phyloP scores from a whole-genome alignment of 2,113 vertebrate genomes.

The Illadopsis cleaveri region DNA sequence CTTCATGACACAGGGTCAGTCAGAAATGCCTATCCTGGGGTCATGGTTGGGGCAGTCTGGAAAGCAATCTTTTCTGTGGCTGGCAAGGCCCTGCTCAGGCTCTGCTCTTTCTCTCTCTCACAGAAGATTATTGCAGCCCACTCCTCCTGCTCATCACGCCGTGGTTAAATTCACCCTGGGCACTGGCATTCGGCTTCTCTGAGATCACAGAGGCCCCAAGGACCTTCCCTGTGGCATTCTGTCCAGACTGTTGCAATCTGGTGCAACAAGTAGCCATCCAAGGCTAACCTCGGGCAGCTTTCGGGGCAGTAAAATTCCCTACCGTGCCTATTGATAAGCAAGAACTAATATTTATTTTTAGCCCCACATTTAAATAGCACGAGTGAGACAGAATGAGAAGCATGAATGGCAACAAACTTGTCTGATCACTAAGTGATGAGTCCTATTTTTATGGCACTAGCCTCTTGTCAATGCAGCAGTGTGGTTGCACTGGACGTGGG shows the following conservation, averaged over 20 bases:
- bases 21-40: slow-evolving; percentile 46
- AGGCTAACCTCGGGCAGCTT: not conserved
- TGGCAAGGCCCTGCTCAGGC: not conserved
- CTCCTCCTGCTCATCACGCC: not conserved
- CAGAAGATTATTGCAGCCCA: not conserved
- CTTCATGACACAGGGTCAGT: slow-evolving; percentile 34
- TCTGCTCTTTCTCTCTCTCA: not conserved
- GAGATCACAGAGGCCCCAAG: not conserved
- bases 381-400: not conserved
- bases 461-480: not conserved
- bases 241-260: fast-evolving
- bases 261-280: not conserved
- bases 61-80: slow-evolving; percentile 19
- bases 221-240: not conserved
- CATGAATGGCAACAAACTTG: not conserved
- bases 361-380: not conserved
- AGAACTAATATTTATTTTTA: not conserved
- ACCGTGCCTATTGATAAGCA: not conserved
- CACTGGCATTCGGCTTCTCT: not conserved
- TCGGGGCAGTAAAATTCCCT: not conserved
- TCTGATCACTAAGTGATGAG: not conserved
- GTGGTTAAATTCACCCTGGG: not conserved
- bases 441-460: not conserved
- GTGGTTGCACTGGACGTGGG: not conserved
- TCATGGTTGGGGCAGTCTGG: not conserved